Conservation (phyloP, 2,113 vertebrate species). For the Solea senegalensis region DNA sequence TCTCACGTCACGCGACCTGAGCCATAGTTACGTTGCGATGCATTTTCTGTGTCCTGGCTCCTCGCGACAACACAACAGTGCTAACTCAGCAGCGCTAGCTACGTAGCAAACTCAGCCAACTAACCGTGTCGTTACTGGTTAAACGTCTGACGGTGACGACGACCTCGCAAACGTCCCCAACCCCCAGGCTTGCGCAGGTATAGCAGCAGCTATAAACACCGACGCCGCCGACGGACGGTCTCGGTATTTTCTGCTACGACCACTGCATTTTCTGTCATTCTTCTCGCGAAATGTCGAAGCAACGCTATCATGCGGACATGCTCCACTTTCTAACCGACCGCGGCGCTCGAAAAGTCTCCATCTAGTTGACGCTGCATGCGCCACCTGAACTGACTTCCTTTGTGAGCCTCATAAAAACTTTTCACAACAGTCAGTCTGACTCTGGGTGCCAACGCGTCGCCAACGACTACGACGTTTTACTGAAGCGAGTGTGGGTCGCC, state of each 20-base stretch:
- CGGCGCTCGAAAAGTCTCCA: slow-evolving; percentile 27
- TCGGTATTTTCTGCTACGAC: slow-evolving; percentile 20
- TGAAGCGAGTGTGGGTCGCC: background rate
- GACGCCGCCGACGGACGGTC: slow-evolving; percentile 22
- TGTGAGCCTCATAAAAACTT: slow-evolving; percentile 66
- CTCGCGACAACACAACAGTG: slow-evolving; percentile 6
- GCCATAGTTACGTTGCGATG: slow-evolving; percentile 53
- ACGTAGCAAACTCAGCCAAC: slow-evolving; percentile 35
- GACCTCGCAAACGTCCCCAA: slow-evolving; percentile 45
- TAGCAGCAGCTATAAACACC: slow-evolving; percentile 36
- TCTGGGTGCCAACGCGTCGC: slow-evolving; percentile 6
- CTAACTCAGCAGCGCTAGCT: slow-evolving; percentile 50
- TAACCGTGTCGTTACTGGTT: slow-evolving; percentile 40
- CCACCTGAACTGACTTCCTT: slow-evolving; percentile 62
- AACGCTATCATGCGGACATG: slow-evolving; percentile 12
- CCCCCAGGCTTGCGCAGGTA: slow-evolving; percentile 50
- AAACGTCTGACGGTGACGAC: slow-evolving; percentile 51
- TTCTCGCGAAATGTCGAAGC: slow-evolving; percentile 9
- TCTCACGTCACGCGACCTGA: slow-evolving; percentile 62
- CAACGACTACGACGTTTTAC: slow-evolving; percentile 1
- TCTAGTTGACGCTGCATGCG: slow-evolving; percentile 30
- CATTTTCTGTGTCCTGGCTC: slow-evolving; percentile 46
- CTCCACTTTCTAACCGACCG: slow-evolving; percentile 14
- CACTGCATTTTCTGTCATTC: slow-evolving; percentile 32
- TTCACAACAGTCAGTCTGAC: slow-evolving; percentile 47